Evolutionary conservation across 2,113 vertebrate genomes (phyloP).

Genomic region (Tragelaphus buxtoni): DNA sequence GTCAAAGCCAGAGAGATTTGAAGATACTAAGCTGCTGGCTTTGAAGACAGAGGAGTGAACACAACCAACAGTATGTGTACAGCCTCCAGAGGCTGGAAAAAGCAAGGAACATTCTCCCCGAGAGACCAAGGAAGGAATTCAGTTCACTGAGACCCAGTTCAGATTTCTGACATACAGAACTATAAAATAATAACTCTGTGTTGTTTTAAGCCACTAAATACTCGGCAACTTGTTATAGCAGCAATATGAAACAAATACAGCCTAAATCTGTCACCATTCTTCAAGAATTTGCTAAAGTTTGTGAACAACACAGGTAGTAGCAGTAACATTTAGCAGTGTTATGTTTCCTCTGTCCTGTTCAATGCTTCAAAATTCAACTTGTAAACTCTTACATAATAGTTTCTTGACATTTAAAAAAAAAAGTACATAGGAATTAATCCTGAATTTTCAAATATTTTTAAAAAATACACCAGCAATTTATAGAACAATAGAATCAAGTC

Average conservation of each 20-base stretch:
- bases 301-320: not conserved
- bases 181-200: not conserved
- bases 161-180: not conserved
- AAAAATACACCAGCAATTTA: not conserved
- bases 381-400: not conserved
- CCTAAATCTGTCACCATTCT: not conserved
- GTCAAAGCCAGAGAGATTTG: not conserved
- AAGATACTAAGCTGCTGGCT: not conserved
- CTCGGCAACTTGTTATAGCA: not conserved
- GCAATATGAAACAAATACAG: not conserved
- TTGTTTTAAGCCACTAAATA: not conserved
- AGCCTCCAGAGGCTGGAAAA: not conserved
- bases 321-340: not conserved
- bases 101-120: not conserved
- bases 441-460: not conserved
- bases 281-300: not conserved
- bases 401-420: not conserved
- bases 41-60: not conserved
- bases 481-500: not conserved
- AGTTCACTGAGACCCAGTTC: not conserved
- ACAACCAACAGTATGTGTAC: not conserved
- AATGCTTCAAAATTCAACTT: not conserved
- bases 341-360: not conserved
- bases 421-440: not conserved
- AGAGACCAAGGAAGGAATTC: not conserved